These are phyloP conservation scores for Anthrax anthrax DNA, from an alignment of 2,888 invertebrate species.

Conservation along the genomic window DNA sequence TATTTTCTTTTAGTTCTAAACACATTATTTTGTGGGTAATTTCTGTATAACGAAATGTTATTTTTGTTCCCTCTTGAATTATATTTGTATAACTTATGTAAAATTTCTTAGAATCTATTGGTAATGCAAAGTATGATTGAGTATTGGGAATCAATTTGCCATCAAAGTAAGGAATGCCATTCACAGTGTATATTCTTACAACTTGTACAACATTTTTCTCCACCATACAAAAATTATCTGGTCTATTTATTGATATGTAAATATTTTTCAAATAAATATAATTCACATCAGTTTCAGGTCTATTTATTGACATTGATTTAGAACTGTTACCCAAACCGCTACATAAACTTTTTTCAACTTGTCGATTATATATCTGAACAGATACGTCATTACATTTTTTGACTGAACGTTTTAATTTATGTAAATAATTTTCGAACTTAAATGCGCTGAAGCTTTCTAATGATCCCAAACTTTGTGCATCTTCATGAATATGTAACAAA, in stretches of 20 bases:
- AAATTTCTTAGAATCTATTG: neutral
- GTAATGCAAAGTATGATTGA: neutral
- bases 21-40: neutral
- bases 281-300: neutral
- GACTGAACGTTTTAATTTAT: neutral
- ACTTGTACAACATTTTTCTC: neutral
- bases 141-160: neutral
- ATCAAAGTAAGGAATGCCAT: neutral
- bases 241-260: neutral
- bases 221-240: neutral
- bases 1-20: neutral
- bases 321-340: neutral
- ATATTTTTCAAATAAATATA: neutral
- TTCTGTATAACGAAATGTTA: neutral
- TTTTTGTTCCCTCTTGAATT: neutral
- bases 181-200: neutral
- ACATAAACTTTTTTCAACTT: neutral
- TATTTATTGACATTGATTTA: neutral
- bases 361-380: neutral
- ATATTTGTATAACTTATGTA: neutral
- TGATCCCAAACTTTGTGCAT: conserved; percentile 4
- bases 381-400: neutral
- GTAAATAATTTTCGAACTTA: neutral
- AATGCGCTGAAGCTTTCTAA: neutral
- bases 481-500: conserved; percentile 4